phyloP scores from a whole-genome alignment of 2,113 vertebrate genomes.

The Daphoenositta chrysoptera region DNA sequence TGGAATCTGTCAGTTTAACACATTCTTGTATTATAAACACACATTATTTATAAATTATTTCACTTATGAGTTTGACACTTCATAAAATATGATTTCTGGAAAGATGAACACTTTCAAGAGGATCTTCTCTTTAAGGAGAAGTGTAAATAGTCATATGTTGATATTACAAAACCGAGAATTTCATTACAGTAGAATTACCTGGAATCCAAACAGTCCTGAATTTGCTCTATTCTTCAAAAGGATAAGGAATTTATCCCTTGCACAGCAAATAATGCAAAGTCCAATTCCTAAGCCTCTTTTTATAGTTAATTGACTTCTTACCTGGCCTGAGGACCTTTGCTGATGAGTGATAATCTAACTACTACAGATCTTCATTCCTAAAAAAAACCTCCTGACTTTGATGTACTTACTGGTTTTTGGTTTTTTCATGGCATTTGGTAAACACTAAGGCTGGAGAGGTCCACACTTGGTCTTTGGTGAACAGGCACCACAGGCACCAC shows the following conservation, averaged over 20 bases:
- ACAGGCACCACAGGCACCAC: background rate
- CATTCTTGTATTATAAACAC: background rate
- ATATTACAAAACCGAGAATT: background rate
- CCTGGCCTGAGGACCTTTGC: background rate
- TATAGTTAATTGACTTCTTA: background rate
- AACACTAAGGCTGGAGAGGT: background rate
- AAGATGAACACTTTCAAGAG: background rate
- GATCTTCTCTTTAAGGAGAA: background rate
- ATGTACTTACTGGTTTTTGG: background rate
- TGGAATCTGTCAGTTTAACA: background rate
- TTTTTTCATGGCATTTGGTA: background rate
- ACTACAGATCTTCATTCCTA: background rate
- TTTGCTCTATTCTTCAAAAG: background rate
- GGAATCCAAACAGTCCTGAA: background rate
- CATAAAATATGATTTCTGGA: background rate
- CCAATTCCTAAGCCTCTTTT: background rate
- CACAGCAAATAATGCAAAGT: background rate
- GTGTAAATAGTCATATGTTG: background rate
- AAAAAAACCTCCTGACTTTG: background rate
- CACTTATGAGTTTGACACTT: background rate
- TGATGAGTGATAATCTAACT: background rate
- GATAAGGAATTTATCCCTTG: background rate
- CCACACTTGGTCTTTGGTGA: background rate
- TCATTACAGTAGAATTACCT: background rate
- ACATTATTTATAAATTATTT: slow-evolving; percentile 3